Percentiles rank a stretch among this genome's conserved stretches.
Evolutionary conservation across 1,140 invertebrate genomes (phyloP).

Genomic region (Xylocopa sonorina): DNA sequence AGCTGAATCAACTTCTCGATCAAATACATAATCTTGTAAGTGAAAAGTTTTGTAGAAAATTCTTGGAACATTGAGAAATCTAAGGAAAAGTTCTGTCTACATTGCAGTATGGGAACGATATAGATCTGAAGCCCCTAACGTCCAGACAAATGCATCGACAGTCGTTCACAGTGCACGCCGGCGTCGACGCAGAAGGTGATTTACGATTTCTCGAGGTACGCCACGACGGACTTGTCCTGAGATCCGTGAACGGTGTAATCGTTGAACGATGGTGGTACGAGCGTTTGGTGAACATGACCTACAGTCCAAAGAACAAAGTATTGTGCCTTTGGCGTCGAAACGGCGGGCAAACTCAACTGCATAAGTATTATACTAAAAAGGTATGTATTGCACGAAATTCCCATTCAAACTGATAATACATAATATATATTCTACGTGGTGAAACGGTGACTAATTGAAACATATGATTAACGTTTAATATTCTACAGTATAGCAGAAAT

Average conservation of each 20-base stretch:
- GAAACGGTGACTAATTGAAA: too few relatives aligned
- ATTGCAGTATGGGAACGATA: slow-evolving; percentile 95
- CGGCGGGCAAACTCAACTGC: slow-evolving; percentile 95
- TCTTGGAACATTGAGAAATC: neutral
- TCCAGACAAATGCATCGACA: slow-evolving; percentile 97
- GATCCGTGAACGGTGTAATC: slow-evolving; percentile 96
- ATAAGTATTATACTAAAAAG: slow-evolving; percentile 99
- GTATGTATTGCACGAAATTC: slow-evolving; percentile 81
- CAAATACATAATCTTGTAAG: slow-evolving; percentile 96
- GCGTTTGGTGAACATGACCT: slow-evolving; percentile 99
- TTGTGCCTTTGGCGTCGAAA: slow-evolving; percentile 97
- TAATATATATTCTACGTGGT: too few relatives aligned
- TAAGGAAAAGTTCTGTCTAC: neutral
- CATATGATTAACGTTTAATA: too few relatives aligned
- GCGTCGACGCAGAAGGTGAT: slow-evolving; percentile 94
- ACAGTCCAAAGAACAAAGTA: slow-evolving; percentile 98
- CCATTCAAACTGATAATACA: too few relatives aligned
- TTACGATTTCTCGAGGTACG: slow-evolving; percentile 98
- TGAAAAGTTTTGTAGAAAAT: slow-evolving; percentile 53
- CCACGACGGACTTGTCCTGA: slow-evolving; percentile 97
- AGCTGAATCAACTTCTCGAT: slow-evolving; percentile 98
- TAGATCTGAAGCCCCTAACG: slow-evolving; percentile 95
- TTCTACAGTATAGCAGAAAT: too few relatives aligned
- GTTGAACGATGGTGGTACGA: slow-evolving; percentile 99
- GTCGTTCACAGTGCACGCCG: slow-evolving; percentile 98